Base-by-base conservation (phyloP, 2,113 vertebrate species). In the Parotia lawesii region DNA sequence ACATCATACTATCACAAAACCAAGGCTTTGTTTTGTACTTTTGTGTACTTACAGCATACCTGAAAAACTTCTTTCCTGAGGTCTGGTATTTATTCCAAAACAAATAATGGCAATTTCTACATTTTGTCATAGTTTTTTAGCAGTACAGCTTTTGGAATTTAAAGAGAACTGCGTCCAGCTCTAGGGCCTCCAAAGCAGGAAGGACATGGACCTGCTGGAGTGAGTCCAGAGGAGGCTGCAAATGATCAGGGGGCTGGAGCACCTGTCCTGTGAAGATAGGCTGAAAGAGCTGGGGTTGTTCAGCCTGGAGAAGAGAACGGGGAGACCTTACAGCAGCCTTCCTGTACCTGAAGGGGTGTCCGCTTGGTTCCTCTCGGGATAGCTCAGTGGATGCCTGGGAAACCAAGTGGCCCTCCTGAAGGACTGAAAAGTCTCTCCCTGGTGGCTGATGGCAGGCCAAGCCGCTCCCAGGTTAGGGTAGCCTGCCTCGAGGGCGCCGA, bases 221-320 rank as follows among this genome's bases (percentile, higher is more conserved):
- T 35, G 9, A 53, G 33, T 66, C 11, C 23, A n/a, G 23, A 48
- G 27, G 10, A 50, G 44, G 12, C 15, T 0, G 0, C 31, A 57
- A 11, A 45, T 14, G 23, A 24, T 29, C 2, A 15, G 3, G 33
- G 3, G 5, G 3, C 60, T 73, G 44, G 15, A 51, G 19, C 27
- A 51, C 10, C 12, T 33, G 33, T 50, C 5, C 37, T 37, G 3
- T 58, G 37, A 60, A 51, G 37, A 76, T 6, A 44, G 14, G 25
- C 21, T 58, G 44, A 58, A n/a, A 35, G 25, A 27, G 11, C 14
- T 33, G 18, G 13, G 9, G 7, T 13, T 71, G 6, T 72, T 72
- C 27, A 37, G 18, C 37, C 27, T 57, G 27, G 10, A 51, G 58
- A 67, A 42, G 21, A 50, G 44, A 50, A 50, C 28, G 48, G 4